Evolutionary conservation across 1,140 invertebrate species (phyloP), one percentile per base, ranked within the genome.

Genomic region (Platyura marginata): DNA sequence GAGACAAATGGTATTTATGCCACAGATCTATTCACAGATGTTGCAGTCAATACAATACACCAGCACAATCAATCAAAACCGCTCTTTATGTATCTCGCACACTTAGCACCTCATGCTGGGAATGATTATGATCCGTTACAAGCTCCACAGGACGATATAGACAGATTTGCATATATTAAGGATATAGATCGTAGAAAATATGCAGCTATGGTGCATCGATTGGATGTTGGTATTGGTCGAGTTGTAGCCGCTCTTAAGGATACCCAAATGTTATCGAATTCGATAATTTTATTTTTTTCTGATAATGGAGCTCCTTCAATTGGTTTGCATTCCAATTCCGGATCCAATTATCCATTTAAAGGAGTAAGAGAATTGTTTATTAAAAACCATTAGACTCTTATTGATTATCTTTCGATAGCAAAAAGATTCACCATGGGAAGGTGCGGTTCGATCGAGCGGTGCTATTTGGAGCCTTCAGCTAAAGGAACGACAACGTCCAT

Each of bases 391-490:
- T 6, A 29, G 21, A 15, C 39, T 22, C 16, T 21, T 21, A 15
- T 36, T 43, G 9, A 15, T 35, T 32, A 33, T 37, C 42, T n/a
- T 13, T 29, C n/a, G 13, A 29, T 32, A 61, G 57, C 62, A 69
- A 44, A 93, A 94, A 65, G 71, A 74, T 44, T 77, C 77, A n/a
- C 67, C 81, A 1, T 93, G 80, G 75, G 88, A 94, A 64, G 89
- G 89, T 13, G 88, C 79, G 2, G 70, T 82, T 0, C 67, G 85
- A 48, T 79, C 77, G 1, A 69, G 73, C 1, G 81, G 81, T 0
- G 74, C 85, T 13, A 62, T 93, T 45, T 90, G 85, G 82, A 82
- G 78, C 59, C 75, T 80, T 1, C 51, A 68, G 51, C 62, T 57
- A 52, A 51, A 71, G 58, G 56, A 56, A 33, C 59, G 65, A 9